Base-by-base conservation (phyloP, 53 echinoderm and acorn worm species). In the Paracentrotus lividus region DNA sequence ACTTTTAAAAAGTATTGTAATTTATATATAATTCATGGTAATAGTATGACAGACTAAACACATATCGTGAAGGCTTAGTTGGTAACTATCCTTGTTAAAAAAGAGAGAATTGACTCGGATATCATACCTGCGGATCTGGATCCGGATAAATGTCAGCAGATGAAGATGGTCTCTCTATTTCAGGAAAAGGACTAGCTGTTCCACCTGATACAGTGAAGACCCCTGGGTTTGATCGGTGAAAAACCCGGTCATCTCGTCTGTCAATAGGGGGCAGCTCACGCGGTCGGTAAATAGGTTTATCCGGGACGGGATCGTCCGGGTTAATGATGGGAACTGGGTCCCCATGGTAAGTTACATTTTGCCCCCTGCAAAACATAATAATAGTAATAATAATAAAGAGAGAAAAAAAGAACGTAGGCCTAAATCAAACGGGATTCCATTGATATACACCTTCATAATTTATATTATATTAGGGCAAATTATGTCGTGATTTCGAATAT, bases 141-240 rank as follows among this genome's bases (percentile, higher is more conserved):
- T 12, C 81, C 44, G 81, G 81, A 26, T 78, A 78, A 24, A 78
- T 47, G n/a, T 78, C 81, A 26, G 81, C 81, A 7, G 81, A 78
- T 9, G 81, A 78, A 47, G 81, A 78, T n/a, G 81, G 81, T 10
- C 81, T 78, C 45, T 78, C 81, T 24, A 78, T n/a, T 20, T 78
- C 81, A n/a, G 44, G 81, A 24, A 78, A 0, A 0, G 43, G 44
- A 47, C 44, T n/a, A 32, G 81, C 24, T 1, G 81, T 45, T 43
- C 18, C 44, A n/a, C 45, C 81, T 47, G 81, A 9, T 0, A 47
- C 81, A 8, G 81, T 24, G n/a, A 78, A 78, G 81, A 45, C 23
- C 32, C 81, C 47, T 33, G 44, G 44, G 9, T 44, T 44, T 26
- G 81, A 78, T 44, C 81, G 23, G 44, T 78, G 23, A 47, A 78